Percentiles rank a stretch among this genome's conserved stretches.
phyloP scores from a whole-genome alignment of 2,113 vertebrate genomes.

The Cichladusa arquata region DNA sequence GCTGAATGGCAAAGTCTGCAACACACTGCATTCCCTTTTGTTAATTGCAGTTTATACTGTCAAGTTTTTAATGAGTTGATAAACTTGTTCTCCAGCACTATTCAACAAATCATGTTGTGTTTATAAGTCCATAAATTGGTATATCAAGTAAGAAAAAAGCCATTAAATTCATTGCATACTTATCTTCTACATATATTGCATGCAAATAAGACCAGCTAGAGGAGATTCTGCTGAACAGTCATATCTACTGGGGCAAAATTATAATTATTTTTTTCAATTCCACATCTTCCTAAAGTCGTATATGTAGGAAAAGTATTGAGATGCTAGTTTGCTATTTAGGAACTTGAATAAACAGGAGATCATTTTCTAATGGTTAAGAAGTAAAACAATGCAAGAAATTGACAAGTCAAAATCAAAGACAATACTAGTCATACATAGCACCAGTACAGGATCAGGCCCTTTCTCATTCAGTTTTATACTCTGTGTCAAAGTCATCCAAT shows the following conservation, averaged over 20 bases:
- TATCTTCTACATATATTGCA: neutral
- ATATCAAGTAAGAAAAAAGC: neutral
- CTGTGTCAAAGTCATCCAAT: neutral
- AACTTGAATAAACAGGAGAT: neutral
- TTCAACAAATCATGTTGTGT: neutral
- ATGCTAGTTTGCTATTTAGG: neutral
- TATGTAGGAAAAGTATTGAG: neutral
- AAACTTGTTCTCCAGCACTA: neutral
- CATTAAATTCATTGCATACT: neutral
- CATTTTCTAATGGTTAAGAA: neutral
- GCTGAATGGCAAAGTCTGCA: neutral
- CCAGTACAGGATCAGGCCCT: neutral
- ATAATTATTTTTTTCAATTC: neutral
- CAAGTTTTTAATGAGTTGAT: conserved; percentile 3
- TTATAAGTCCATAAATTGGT: neutral
- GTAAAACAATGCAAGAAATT: neutral
- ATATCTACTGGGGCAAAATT: neutral
- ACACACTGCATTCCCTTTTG: neutral
- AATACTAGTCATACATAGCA: neutral
- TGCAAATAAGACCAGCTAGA: neutral
- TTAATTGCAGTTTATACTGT: neutral
- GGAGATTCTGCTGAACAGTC: neutral
- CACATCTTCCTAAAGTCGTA: neutral
- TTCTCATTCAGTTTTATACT: neutral
- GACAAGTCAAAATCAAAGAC: neutral